Evolutionary conservation across 2,888 invertebrate genomes (phyloP).

Genomic region (Helicoverpa assulta): DNA sequence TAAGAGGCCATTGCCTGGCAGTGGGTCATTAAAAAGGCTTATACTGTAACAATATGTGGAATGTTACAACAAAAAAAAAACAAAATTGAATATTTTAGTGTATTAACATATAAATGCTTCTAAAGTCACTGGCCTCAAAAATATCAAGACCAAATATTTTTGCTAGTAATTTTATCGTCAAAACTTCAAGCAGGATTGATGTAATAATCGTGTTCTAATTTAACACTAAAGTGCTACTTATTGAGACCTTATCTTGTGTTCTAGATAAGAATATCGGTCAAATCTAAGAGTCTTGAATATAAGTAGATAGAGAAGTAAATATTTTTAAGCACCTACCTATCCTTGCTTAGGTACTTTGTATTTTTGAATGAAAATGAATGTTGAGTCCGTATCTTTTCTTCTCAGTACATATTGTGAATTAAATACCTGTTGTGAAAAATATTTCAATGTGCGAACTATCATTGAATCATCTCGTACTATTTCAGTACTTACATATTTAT

Average conservation of each 20-base stretch:
- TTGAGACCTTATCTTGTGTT: slow-evolving; percentile 21
- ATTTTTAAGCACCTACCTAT: background rate
- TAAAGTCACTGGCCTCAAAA: background rate
- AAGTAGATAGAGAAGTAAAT: background rate
- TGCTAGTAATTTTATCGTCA: background rate
- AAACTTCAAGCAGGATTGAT: background rate
- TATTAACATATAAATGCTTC: background rate
- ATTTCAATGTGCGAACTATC: no score
- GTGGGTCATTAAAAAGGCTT: no score
- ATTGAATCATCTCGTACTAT: no score
- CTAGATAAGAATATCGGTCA: slow-evolving; percentile 41
- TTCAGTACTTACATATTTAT: no score
- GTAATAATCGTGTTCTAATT: background rate
- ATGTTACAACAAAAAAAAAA: no score
- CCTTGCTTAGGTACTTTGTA: no score
- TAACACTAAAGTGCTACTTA: slow-evolving; percentile 5
- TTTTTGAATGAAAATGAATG: background rate
- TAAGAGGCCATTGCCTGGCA: no score
- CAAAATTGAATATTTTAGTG: no score
- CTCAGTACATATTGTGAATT: no score
- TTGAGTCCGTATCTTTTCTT: no score
- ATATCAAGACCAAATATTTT: background rate
- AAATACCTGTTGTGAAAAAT: no score
- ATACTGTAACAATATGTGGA: no score
- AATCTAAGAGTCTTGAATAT: slow-evolving; percentile 16